Percentiles rank a stretch among this genome's conserved stretches.
Evolutionary conservation across 2,797 vertebrate genomes (phyloP).

Genomic region (Alfaro cultratus): DNA sequence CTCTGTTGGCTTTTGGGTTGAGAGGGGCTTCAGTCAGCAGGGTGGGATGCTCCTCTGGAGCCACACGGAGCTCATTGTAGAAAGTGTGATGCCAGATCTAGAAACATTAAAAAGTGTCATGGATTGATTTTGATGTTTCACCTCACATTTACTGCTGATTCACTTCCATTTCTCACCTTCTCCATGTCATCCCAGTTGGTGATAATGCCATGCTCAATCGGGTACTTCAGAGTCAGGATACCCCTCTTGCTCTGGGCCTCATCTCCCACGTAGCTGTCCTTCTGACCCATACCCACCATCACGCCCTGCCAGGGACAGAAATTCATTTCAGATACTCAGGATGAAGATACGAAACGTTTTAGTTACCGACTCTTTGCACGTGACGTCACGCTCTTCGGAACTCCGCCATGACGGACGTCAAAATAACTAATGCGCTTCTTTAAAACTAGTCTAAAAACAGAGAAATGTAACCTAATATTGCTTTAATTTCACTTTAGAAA

Average conservation of each 20-base stretch:
- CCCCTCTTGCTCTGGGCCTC: conserved; percentile 99
- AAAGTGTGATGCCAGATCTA: conserved; percentile 99
- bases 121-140: too few species aligned
- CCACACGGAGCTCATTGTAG: conserved; percentile 97
- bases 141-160: not conserved
- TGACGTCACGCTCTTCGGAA: too few species aligned
- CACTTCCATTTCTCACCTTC: conserved; percentile 80
- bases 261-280: conserved; percentile 97
- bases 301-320: conserved; percentile 85
- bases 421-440: too few species aligned
- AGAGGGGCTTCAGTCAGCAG: conserved; percentile 97
- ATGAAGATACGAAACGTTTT: not conserved
- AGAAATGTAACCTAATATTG: too few species aligned
- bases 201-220: conserved; percentile 98
- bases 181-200: conserved; percentile 99
- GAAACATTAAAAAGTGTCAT: not conserved
- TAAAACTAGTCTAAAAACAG: too few species aligned
- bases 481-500: too few species aligned
- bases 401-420: too few species aligned
- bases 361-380: too few species aligned
- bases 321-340: conserved; percentile 30
- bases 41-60: conserved; percentile 97
- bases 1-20: conserved; percentile 98
- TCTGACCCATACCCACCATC: conserved; percentile 99
- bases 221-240: conserved; percentile 97